A percentile compares a stretch with the other conserved stretches of the same genome.
phyloP scores from a whole-genome alignment of 2,113 vertebrate species.

The Aleadryas rufinucha region DNA sequence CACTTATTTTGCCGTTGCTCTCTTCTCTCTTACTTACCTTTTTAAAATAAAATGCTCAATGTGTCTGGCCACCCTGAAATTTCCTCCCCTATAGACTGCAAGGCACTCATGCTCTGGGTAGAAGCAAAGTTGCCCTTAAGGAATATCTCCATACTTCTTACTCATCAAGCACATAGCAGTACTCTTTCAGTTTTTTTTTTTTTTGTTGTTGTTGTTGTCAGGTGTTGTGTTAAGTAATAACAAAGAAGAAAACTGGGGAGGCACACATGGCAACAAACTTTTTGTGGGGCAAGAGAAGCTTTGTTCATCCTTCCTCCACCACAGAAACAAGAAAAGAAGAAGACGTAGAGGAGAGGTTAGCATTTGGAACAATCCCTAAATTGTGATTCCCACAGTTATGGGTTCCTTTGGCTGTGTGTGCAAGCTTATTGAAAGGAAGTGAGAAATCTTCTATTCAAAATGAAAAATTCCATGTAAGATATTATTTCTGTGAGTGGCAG shows the following conservation, averaged over 20 bases:
- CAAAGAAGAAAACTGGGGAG: neutral
- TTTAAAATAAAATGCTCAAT: neutral
- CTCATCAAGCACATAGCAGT: neutral
- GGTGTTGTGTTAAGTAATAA: neutral
- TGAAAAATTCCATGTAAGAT: neutral
- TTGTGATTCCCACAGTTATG: neutral
- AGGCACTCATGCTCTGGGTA: neutral
- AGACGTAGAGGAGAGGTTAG: neutral
- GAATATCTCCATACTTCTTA: neutral
- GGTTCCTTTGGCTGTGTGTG: neutral
- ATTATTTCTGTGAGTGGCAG: neutral
- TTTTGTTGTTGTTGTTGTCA: neutral
- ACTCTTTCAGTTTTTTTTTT: neutral
- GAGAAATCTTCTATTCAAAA: neutral
- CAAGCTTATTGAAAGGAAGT: neutral
- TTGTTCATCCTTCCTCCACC: neutral
- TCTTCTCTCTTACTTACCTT: neutral
- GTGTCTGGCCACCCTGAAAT: neutral
- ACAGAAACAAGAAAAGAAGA: neutral
- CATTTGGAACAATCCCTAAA: neutral
- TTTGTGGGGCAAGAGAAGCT: neutral
- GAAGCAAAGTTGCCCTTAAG: neutral
- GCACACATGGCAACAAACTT: neutral
- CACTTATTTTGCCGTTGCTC: neutral
- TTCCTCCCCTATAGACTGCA: neutral